Evolutionary conservation across 2,888 invertebrate species (phyloP), one percentile per base, ranked within the genome.

Genomic region (Protonemura montana): DNA sequence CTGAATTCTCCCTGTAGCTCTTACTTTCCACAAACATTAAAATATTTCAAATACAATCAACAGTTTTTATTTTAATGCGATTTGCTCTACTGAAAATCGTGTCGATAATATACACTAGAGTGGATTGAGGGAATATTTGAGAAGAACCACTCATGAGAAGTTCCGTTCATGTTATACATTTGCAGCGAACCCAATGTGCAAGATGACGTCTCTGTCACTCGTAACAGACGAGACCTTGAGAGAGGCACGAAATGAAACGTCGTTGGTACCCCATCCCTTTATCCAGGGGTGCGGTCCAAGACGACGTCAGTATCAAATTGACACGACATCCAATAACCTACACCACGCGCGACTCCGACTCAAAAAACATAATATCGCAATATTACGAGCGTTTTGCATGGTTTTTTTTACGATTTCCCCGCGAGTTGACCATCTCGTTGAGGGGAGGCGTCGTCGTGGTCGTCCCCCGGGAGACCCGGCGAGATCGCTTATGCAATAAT

Each of bases 401-500:
- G 59, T 7, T 59, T 35, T n/a, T 59, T 59, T 59, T 59, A 59
- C 21, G 13, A 10, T 59, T 59, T 59, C 59, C 59, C 59, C 13
- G 59, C 59, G 59, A 59, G 59, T 59, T 59, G 59, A 59, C 59
- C 59, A 59, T 59, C 59, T 59, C 59, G 59, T 59, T 59, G 59
- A 59, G 59, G 59, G 59, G 1, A 1, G 59, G 59, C 21, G 59
- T 2, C 2, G 59, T 10, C 41, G 41, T 41, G 6, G 41, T 7
- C 41, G 41, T 41, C 41, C 41, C 59, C 59, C 59, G 6, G 2
- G 16, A 21, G 16, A 21, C 59, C 16, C 59, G 59, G 59, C 59
- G 78, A 78, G 26, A 78, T 28, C 78, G 78, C 78, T 78, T 78
- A 78, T 78, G 28, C 28, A 78, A 78, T 78, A 78, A 81, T 81